A percentile compares a stretch with the other conserved stretches of the same genome.
phyloP scores from a whole-genome alignment of 2,113 vertebrate species.

The Bos javanicus region DNA sequence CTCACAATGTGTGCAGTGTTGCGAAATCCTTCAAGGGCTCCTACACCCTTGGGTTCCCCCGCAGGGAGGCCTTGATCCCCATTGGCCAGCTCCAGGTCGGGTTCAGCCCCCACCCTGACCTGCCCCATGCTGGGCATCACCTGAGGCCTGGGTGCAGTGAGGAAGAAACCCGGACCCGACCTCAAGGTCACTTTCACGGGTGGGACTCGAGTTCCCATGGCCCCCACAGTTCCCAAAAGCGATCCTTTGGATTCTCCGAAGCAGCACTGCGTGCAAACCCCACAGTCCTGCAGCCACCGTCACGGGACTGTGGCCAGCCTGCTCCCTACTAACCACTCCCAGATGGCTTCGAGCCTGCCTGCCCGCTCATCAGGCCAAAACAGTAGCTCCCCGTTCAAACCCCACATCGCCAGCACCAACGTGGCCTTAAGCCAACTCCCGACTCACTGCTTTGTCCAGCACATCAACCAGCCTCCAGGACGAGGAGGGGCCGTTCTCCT shows the following conservation, averaged over 20 bases:
- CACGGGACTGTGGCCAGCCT: accelerated
- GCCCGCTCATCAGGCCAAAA: too few relatives aligned
- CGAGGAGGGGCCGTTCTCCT: accelerated
- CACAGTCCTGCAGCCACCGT: neutral
- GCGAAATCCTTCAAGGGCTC: accelerated
- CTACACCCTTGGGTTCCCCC: too few relatives aligned
- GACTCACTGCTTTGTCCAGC: neutral
- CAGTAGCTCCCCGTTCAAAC: accelerated
- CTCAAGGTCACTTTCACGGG: neutral
- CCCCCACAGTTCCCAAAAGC: neutral
- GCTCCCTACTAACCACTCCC: neutral
- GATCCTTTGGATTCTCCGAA: neutral
- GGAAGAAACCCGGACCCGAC: neutral
- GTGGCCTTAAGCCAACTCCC: neutral
- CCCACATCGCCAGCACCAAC: accelerated
- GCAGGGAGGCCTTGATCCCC: neutral
- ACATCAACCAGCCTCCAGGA: neutral
- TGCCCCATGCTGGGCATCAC: neutral
- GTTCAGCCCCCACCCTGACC: neutral
- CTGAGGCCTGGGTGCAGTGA: neutral
- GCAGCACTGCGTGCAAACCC: neutral
- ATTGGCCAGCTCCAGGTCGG: neutral
- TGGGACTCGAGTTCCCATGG: accelerated
- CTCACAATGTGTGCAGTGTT: accelerated
- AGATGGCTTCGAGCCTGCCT: accelerated